Percentiles rank a stretch among this genome's conserved stretches.
phyloP scores from a whole-genome alignment of 1,140 invertebrate genomes.

The Polypedilum pembai region DNA sequence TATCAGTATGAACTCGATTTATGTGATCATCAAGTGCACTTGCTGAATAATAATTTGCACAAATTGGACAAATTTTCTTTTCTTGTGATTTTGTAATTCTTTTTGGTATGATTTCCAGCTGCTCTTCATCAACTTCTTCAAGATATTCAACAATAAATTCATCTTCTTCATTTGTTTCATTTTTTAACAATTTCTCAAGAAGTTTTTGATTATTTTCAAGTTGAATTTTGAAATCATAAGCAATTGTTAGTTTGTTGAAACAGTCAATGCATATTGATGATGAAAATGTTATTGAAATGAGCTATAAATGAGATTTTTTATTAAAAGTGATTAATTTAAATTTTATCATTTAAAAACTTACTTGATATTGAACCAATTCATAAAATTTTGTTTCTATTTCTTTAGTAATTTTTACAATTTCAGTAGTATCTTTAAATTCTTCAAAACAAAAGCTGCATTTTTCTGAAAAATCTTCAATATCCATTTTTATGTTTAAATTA shows the following conservation, averaged over 20 bases:
- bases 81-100: not conserved
- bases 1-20: not conserved
- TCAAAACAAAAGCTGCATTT: not conserved
- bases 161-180: not conserved
- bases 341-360: not conserved
- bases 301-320: not conserved
- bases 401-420: not conserved
- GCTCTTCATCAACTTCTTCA: not conserved
- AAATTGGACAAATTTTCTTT: not conserved
- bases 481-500: too few relatives aligned
- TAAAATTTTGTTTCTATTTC: not conserved
- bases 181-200: not conserved
- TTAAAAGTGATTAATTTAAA: not conserved
- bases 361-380: not conserved
- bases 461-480: not conserved
- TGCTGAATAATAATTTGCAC: not conserved
- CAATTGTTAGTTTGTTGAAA: not conserved
- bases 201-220: not conserved
- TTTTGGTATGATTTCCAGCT: not conserved
- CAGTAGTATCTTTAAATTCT: not conserved
- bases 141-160: not conserved
- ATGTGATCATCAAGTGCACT: not conserved
- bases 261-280: not conserved
- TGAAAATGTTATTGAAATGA: not conserved
- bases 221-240: not conserved